Conservation (phyloP, 2,113 vertebrate genomes). For the Casuarius casuarius region DNA sequence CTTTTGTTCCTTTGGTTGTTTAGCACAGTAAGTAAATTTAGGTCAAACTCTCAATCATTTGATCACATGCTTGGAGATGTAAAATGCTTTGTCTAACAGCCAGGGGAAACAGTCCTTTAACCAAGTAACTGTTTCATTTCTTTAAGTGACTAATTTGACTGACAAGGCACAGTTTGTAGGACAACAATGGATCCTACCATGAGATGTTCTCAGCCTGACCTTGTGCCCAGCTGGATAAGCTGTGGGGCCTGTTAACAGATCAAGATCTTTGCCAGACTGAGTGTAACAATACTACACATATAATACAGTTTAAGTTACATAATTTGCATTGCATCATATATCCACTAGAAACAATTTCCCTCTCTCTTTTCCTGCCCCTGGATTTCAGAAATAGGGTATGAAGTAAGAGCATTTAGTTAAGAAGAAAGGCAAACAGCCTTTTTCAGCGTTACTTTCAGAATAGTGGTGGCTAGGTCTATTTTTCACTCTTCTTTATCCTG, state of each 20-base stretch:
- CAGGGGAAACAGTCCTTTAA: slow-evolving; percentile 28
- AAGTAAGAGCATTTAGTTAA: not conserved
- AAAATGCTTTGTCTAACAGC: slow-evolving; percentile 30
- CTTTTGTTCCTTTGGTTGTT: slow-evolving; percentile 25
- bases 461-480: not conserved
- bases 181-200: not conserved
- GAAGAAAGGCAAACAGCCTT: not conserved
- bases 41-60: slow-evolving; percentile 52
- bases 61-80: slow-evolving; percentile 19
- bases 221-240: not conserved
- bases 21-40: slow-evolving; percentile 49
- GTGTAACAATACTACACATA: not conserved
- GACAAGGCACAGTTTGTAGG: not conserved
- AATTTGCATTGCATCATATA: not conserved
- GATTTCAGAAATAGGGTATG: not conserved
- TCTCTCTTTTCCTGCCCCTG: not conserved
- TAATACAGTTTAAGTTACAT: not conserved
- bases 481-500: not conserved
- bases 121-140: slow-evolving; percentile 32
- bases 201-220: slow-evolving; percentile 28
- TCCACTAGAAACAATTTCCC: not conserved
- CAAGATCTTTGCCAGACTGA: not conserved
- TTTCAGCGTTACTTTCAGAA: not conserved
- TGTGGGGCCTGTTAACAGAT: not conserved
- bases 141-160: slow-evolving; percentile 21